Conservation (phyloP, 1,140 invertebrate genomes). For the Meteorus sp. region DNA sequence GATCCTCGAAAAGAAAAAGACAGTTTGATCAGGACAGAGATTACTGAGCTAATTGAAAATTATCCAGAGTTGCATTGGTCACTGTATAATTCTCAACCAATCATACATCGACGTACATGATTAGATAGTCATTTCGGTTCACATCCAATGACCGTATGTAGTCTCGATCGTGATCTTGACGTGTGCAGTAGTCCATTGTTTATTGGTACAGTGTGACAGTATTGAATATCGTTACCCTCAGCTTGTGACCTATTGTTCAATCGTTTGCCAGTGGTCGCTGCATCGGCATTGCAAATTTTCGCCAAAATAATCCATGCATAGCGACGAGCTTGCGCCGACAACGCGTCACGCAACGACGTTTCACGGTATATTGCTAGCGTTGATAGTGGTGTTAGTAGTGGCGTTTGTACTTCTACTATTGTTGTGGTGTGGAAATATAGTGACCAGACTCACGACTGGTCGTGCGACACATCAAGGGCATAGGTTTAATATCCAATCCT, state of each 20-base stretch:
- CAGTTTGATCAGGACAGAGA: too few relatives aligned
- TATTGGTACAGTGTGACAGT: not conserved
- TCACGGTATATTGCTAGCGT: not conserved
- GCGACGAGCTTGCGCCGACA: constrained; percentile 15
- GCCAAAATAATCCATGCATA: constrained; percentile 17
- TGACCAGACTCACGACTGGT: constrained; percentile 5
- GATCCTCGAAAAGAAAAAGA: too few relatives aligned
- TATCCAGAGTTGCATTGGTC: too few relatives aligned
- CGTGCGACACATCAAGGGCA: not conserved
- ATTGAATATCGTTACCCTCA: constrained; percentile 5
- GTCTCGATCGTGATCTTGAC: not conserved
- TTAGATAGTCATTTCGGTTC: not conserved
- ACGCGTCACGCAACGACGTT: constrained; percentile 10
- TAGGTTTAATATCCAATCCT: constrained; percentile 1
- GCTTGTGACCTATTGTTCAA: constrained; percentile 7
- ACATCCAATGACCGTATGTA: too few relatives aligned
- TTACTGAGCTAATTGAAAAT: too few relatives aligned
- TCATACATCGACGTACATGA: too few relatives aligned
- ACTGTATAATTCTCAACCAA: too few relatives aligned
- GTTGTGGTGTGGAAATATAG: not conserved
- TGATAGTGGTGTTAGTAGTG: too few relatives aligned
- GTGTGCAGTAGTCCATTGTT: not conserved
- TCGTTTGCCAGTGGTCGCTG: not conserved
- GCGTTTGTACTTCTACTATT: not conserved
- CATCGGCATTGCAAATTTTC: constrained; percentile 16